Evolutionary conservation across 2,888 invertebrate species (phyloP), one percentile per base, ranked within the genome.

Genomic region (Unio pictorum): DNA sequence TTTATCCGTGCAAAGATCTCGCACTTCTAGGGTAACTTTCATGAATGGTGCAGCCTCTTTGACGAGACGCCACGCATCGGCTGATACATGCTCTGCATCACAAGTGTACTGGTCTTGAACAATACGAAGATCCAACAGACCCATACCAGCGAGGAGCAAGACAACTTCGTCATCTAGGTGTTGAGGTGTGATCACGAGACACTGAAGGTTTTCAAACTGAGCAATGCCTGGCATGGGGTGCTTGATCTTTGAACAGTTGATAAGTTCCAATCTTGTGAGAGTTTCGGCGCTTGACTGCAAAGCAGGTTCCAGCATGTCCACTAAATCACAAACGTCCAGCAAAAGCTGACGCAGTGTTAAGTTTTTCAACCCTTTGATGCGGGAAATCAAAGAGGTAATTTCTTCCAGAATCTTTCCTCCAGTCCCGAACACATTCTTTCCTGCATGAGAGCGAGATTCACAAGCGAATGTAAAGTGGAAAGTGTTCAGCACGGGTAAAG

Each of bases 151-250:
- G 60, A 95, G 86, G 62, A 95, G 89, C 75, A 93, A 91, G 28
- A 95, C 87, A 1, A 94, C 91, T 85, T 95, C 94, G 73, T 94
- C 94, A 61, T 94, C 93, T 64, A 95, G 90, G 89, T 94, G 95
- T 90, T 95, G 90, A 1, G 91, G 91, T n/a, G 89, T 89, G 57
- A 91, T 81, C 34, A 87, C 81, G 30, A 91, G 83, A 73, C 93
- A 94, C 84, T 92, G 91, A 68, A 96, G 91, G 87, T 94, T 94
- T 34, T 94, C 87, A 87, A 96, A 95, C 54, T 94, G 92, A 0
- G 94, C 94, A 45, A 94, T 92, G 84, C 95, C 95, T 73, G 95
- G 90, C 28, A 95, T 91, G 55, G 94, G 93, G 81, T 93, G 94
- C 63, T 92, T 92, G 7, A 91, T 90, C 81, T 93, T 94, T 0